Evolutionary conservation across 2,888 invertebrate species (phyloP), one percentile per base, ranked within the genome.

Genomic region (Melanostoma scalare): DNA sequence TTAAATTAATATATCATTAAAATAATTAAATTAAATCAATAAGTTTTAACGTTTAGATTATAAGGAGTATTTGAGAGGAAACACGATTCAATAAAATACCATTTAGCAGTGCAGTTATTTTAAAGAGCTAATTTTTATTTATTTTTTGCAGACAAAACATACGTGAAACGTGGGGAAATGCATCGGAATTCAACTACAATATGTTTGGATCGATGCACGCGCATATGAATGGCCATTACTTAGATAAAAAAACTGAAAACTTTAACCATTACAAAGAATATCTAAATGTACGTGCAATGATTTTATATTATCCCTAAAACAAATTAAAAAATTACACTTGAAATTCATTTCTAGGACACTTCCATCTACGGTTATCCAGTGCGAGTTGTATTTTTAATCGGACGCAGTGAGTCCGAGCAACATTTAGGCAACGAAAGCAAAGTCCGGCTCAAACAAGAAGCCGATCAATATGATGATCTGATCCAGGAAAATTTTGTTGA

Each of bases 401-500:
- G 91, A 3, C 89, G 88, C 33, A 87, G 86, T 67, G 87, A 86
- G 44, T 82, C 87, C 6, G 89, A 89, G 38, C 86, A 86, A 3
- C 76, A 88, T 46, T 35, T 87, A 9, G 88, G 88, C 89, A 92
- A 94, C 87, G 93, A 93, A 87, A 91, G 94, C 0, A 93, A 96
- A 92, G 92, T 92, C 77, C 92, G 92, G 73, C 93, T 96, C 35
- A 92, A 93, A 53, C 93, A 93, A 50, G 96, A 97, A 89, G 94
- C 93, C 31, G 92, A 93, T 2, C 92, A 92, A 67, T 94, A 94
- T 88, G 94, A 94, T 30, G 97, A 97, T 89, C 93, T 97, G 8
- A 94, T 97, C 65, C 96, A 97, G 90, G 96, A 96, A 89, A 94
- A 94, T 52, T 97, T 97, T 89, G 90, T 95, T 46, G 97, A 97